Conservation (phyloP, 2,113 vertebrate genomes). For the Tauraco erythrolophus region DNA sequence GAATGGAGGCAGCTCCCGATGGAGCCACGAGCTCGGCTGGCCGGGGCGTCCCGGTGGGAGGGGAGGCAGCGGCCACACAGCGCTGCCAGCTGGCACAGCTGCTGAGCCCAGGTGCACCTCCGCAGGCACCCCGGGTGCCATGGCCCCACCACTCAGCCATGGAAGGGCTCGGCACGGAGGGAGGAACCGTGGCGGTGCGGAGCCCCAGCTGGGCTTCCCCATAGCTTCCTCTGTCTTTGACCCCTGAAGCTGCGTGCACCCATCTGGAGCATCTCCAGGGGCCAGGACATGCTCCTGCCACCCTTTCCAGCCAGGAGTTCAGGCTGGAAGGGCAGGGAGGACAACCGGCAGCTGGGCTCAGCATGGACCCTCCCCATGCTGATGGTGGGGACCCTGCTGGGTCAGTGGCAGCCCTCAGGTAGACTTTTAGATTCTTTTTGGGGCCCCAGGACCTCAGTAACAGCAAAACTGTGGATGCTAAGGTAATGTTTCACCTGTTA, state of each 20-base stretch:
- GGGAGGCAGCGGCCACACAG: not conserved
- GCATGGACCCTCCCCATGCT: fast-evolving
- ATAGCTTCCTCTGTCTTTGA: not conserved
- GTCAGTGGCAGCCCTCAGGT: not conserved
- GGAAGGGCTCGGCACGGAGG: not conserved
- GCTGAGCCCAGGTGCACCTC: fast-evolving
- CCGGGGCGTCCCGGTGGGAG: not conserved
- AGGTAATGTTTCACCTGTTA: not conserved
- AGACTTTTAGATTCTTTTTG: not conserved
- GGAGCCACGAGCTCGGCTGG: too few relatives aligned
- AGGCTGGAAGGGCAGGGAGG: not conserved
- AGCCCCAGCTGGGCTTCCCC: not conserved
- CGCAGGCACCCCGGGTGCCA: fast-evolving
- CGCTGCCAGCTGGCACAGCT: not conserved
- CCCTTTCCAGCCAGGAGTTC: not conserved
- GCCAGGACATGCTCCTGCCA: not conserved
- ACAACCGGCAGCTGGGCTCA: not conserved
- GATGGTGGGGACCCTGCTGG: not conserved
- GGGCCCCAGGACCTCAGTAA: not conserved
- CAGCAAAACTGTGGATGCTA: not conserved
- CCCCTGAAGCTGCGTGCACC: not conserved
- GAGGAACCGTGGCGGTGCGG: fast-evolving
- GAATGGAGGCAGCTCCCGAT: fast-evolving
- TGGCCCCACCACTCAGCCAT: fast-evolving
- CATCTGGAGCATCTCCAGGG: not conserved